Percentiles rank a stretch among this genome's conserved stretches.
Evolutionary conservation across 1,140 invertebrate genomes (phyloP).

Genomic region (Meloidogyne floridensis): DNA sequence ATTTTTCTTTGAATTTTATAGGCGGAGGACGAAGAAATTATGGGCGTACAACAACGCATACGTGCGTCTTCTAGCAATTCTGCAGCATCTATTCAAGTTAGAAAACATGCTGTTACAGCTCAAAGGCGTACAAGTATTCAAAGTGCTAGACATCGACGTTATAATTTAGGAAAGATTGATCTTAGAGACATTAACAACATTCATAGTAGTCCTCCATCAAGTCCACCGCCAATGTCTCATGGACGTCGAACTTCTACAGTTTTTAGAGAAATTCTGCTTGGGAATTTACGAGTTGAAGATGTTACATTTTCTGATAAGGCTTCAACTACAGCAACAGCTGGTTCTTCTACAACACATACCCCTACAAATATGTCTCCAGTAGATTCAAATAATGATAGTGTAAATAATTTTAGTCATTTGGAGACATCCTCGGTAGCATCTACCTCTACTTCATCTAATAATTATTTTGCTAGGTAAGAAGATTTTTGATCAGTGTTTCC

Average conservation of each 20-base stretch:
- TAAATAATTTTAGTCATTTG: not conserved
- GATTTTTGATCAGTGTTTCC: too few relatives aligned
- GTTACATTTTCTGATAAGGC: not conserved
- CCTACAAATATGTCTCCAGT: not conserved
- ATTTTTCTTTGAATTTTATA: not conserved
- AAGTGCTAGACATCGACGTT: not conserved
- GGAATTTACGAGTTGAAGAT: not conserved
- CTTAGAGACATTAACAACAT: not conserved
- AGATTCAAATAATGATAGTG: not conserved
- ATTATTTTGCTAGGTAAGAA: not conserved
- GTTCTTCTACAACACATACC: not conserved
- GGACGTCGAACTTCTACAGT: not conserved
- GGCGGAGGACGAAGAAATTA: not conserved
- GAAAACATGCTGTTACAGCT: not conserved
- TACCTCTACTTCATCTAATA: not conserved
- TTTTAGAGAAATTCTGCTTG: not conserved
- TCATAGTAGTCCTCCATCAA: not conserved
- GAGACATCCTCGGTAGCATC: not conserved
- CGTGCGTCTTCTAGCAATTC: not conserved
- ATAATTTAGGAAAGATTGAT: not conserved
- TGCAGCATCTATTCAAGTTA: not conserved
- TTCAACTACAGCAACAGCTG: not conserved
- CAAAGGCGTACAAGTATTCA: conserved; percentile 2
- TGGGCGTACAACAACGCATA: not conserved
- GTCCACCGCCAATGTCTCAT: conserved; percentile 2